Evolutionary conservation across 1,140 invertebrate species (phyloP).

Genomic region (Aphidius gifuensis): DNA sequence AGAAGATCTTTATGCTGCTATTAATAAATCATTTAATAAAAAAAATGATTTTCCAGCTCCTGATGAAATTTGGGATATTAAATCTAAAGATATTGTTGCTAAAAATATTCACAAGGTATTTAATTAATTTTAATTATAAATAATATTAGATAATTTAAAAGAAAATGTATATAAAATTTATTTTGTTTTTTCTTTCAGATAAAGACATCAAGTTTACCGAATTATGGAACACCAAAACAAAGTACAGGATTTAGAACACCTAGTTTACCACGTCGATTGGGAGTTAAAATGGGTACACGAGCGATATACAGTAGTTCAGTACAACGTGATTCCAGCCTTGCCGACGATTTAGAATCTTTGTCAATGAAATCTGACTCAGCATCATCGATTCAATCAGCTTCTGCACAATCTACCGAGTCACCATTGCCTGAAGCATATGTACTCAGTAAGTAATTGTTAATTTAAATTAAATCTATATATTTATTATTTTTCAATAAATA

Average conservation of each 20-base stretch:
- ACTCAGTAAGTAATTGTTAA: conserved; percentile 45
- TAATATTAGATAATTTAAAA: too few species aligned
- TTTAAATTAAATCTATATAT: neutral
- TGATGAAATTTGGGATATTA: conserved; percentile 45
- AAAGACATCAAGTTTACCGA: conserved; percentile 49
- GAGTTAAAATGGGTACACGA: conserved; percentile 71
- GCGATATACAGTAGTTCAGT: conserved; percentile 55
- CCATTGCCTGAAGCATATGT: conserved; percentile 55
- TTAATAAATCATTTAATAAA: conserved; percentile 46
- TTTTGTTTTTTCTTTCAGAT: conserved; percentile 28
- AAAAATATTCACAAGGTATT: conserved; percentile 37
- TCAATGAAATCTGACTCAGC: conserved; percentile 49
- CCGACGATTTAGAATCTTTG: conserved; percentile 48
- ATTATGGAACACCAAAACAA: conserved; percentile 43
- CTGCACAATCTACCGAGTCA: conserved; percentile 46
- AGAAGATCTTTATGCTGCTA: conserved; percentile 50
- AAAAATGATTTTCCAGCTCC: conserved; percentile 38
- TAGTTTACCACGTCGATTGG: conserved; percentile 61
- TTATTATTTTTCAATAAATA: conserved; percentile 1
- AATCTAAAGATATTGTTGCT: conserved; percentile 30
- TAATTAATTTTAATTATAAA: too few species aligned
- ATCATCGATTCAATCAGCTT: conserved; percentile 42
- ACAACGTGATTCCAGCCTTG: conserved; percentile 42
- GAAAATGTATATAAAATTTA: too few species aligned
- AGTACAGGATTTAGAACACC: conserved; percentile 43